Evolutionary conservation across 2,888 invertebrate genomes (phyloP), one percentile per base, ranked within the genome.

Genomic region (Sesia apiformis): DNA sequence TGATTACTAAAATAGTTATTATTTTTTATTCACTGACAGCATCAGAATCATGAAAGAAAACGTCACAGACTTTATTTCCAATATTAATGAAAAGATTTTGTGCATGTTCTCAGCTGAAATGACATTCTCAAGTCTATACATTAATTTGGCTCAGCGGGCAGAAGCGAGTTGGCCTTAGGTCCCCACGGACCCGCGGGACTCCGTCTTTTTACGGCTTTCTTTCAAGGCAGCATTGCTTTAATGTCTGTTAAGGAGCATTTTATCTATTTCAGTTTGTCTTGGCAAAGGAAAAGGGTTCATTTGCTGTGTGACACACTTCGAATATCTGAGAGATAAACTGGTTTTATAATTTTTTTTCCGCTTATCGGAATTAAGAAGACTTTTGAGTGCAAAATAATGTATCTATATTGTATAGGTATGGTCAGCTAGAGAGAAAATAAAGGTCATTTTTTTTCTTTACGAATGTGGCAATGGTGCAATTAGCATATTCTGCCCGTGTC

Each of bases 181-280:
- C 85, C 77, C 82, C 52, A 56, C 64, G 77, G 83, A 68, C 64
- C 64, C 62, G 52, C 61, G 65, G 69, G 69, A 65, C 69, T 63
- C 73, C 67, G 78, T 74, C 81, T 81, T 83, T 23, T 85, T 84
- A 84, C 70, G 76, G 81, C 76, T 74, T 78, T 74, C 72, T 76
- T 77, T 71, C 76, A 77, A 76, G 76, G 75, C 70, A 74, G 77
- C 79, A 74, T 68, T 75, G 72, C 84, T 84, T 82, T 87, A 87
- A 87, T 86, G 85, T 84, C 76, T 77, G 78, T 78, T 83, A 78
- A 81, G 76, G 79, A 81, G 77, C 81, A 79, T 87, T 88, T 88
- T 88, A 86, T 86, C 85, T 86, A 81, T 84, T 79, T 79, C 81
- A 83, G 81, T 85, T 83, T 83, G 80, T 82, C 78, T 76, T 78